Base-by-base conservation (phyloP, 1,140 invertebrate genomes). In the Chlorops oryzae region DNA sequence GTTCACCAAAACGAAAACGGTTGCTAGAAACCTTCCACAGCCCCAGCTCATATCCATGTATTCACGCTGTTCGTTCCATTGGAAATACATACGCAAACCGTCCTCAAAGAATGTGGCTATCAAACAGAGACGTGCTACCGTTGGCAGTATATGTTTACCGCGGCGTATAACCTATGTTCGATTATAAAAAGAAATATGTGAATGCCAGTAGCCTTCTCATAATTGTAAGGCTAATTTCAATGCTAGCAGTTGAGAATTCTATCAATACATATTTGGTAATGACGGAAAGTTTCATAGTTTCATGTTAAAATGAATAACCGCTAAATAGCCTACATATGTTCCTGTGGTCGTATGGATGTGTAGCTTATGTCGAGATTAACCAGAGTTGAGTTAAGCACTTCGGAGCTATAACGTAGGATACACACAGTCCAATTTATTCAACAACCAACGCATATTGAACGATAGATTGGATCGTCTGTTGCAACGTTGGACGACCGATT, bases 31-130 rank as follows among this genome's bases (percentile, higher is more conserved):
- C 63, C 81, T 88, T 3, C 96, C 96, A 78, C 95, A 98, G n/a
- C 86, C 84, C 96, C 96, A 99, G 3, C 92, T 92, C 73, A 91
- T 85, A 68, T 96, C 85, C 92, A 98, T 98, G 67, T 98, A 99
- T 65, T 98, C 93, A 25, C 93, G 79, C 70, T 99, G 97, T 65
- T 98, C 94, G 25, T 83, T 83, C 96, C 97, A 99, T 75, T 99
- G 97, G 62, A 92, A 87, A 86, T 92, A 99, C 97, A 99, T 99
- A 54, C 97, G 83, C 32, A 99, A 79, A 1, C 97, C 97, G 83
- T 99, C 97, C 79, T 99, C 97, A 23, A 99, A 80, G 77, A 99
- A 99, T 59, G 97, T 99, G 51, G 94, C 94, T 59, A 99, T 96
- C n/a, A 99, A 81, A 73, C 95, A 99, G 28, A 98, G 76, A 52